Percentiles rank a stretch among this genome's conserved stretches.
Conservation (phyloP, 2,113 vertebrate species). For the Macroglossus sobrinus region DNA sequence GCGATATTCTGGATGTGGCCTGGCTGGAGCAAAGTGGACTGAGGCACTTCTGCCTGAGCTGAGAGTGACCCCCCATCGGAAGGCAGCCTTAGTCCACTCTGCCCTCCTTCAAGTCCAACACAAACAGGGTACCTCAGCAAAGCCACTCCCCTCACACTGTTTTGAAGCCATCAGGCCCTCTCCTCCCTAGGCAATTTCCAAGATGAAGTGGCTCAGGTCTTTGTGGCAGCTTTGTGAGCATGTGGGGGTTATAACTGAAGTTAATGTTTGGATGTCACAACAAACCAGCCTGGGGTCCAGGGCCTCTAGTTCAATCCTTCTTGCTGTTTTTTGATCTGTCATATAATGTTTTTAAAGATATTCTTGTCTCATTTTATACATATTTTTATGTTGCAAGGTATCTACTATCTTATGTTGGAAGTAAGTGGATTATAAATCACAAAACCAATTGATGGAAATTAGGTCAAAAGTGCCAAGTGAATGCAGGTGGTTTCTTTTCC, state of each 20-base stretch:
- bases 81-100: not conserved
- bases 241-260: no score
- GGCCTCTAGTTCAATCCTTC: not conserved
- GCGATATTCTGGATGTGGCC: not conserved
- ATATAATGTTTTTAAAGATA: not conserved
- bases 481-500: not conserved
- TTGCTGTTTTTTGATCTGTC: not conserved
- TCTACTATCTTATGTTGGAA: not conserved
- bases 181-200: not conserved
- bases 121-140: not conserved
- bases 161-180: not conserved
- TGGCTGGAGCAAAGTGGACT: not conserved
- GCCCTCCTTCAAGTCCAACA: not conserved
- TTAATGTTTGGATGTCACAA: not conserved
- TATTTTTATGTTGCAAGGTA: not conserved
- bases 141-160: rapidly evolving
- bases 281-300: not conserved
- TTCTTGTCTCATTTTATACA: not conserved
- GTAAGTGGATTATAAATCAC: not conserved
- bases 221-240: not conserved
- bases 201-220: not conserved
- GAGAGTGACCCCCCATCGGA: not conserved
- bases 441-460: not conserved
- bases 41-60: not conserved
- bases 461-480: not conserved